Base-by-base conservation (phyloP, 2,888 invertebrate genomes). In the Drosophila putrida region DNA sequence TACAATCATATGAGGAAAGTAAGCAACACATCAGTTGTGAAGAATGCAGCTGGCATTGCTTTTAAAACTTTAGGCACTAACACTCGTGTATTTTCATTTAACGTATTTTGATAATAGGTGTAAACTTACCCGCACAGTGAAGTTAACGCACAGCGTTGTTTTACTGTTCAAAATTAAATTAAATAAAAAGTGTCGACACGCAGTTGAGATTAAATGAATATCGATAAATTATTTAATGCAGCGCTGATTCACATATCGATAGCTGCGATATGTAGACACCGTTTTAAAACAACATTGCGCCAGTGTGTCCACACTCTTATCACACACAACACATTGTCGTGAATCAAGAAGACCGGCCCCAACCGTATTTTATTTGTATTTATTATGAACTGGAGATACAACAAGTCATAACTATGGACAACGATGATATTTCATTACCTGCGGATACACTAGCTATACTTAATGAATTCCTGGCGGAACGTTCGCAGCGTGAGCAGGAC, bases 401-500 rank as follows among this genome's bases (percentile, higher is more conserved):
- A 0, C 4, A 47, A 44, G 31, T 43, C 6, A 28, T 36, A 36
- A 68, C 61, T 6, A 75, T 75, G 75, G 75, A 71, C 65, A 77
- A 80, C 15, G 95, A 95, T 70, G 96, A 96, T 77, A 92, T 94
- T 0, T 91, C 93, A 47, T 93, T 97, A 51, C 95, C 96, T 4
- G 94, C 94, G 0, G 95, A 95, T 84, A 95, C 97, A 0, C 94
- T 96, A 72, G 94, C 94, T 57, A 96, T 96, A 1, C 93, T 97
- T 0, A 95, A 96, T 82, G 95, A 97, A 91, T 97, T 97, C 93
- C 95, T 96, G 44, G 76, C 73, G 1, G 96, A 97, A 90, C 95
- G 95, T 90, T 93, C 94, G 47, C 94, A 95, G 82, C 92, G 94
- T 44, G 94, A 95, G 80, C 94, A 93, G 69, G 93, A 94, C 74